Evolutionary conservation across 2,797 vertebrate genomes (phyloP), one percentile per base, ranked within the genome.

Genomic region (Sebastes iracundus): DNA sequence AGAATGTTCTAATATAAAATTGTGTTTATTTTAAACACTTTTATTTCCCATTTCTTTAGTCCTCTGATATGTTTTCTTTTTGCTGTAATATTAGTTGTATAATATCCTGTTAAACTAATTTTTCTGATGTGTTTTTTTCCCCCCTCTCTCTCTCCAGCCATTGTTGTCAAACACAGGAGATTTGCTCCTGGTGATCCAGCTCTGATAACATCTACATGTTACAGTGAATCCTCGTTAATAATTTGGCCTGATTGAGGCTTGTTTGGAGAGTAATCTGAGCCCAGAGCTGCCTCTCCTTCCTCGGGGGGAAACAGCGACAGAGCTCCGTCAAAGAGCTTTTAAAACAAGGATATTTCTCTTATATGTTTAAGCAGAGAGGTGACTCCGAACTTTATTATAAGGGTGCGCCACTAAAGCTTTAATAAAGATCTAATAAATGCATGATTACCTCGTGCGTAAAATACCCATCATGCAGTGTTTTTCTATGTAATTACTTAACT

Each of bases 191-290:
- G 13, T 81, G 68, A 82, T 61, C 62, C 72, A 22, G 46, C 80
- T 72, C 81, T 73, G 82, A 91, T 84, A 71, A 81, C 58, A 86
- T 82, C 87, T 74, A 68, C 35, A 28, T 53, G 76, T 86, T 80
- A 81, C 64, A 77, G 79, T 86, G 71, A 66, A 88, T 88, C 80
- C 79, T 72, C 56, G 28, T 74, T 87, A 81, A 85, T 89, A 83
- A 87, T 82, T 78, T 77, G 79, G 61, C 75, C 69, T 87, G 82
- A 93, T 80, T 80, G 79, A 77, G 16, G 42, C 58, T 86, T 92
- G 90, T 90, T 91, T 85, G 71, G 52, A 75, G 77, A 23, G 91
- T 88, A 93, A 93, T 75, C 46, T 23, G 92, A 93, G 72, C 74
- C 75, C 58, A 28, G 59, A 63, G 73, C 78, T 74, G 35, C 72